Conservation (phyloP, 2,888 invertebrate species). For the Pheosia gnoma region DNA sequence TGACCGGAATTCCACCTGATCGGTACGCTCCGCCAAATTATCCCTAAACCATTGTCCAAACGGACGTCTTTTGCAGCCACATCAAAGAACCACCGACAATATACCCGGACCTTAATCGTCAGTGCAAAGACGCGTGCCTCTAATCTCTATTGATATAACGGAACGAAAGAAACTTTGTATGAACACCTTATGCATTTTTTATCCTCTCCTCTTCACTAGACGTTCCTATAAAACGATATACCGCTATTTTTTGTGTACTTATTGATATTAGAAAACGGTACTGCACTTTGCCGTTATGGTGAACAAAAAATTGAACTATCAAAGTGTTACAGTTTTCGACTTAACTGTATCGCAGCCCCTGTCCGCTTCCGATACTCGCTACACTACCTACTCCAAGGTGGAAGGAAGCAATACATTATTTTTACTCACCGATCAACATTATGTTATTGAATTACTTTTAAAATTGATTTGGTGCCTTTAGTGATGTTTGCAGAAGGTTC, state of each 20-base stretch:
- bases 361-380: slow-evolving; percentile 56
- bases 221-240: slow-evolving; percentile 75
- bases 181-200: slow-evolving; percentile 77
- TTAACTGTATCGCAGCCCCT: slow-evolving; percentile 76
- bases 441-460: slow-evolving; percentile 83
- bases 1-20: slow-evolving; percentile 70
- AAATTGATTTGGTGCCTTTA: slow-evolving; percentile 72
- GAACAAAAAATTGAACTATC: slow-evolving; percentile 58
- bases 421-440: slow-evolving; percentile 75
- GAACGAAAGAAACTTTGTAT: slow-evolving; percentile 64
- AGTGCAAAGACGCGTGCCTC: slow-evolving; percentile 75
- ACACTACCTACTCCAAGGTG: slow-evolving; percentile 69
- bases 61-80: slow-evolving; percentile 75
- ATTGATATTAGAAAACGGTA: slow-evolving; percentile 71
- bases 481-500: slow-evolving; percentile 69
- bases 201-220: slow-evolving; percentile 50
- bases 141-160: slow-evolving; percentile 83
- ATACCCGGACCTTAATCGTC: slow-evolving; percentile 54
- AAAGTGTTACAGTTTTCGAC: slow-evolving; percentile 79
- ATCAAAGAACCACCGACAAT: slow-evolving; percentile 74
- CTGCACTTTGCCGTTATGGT: slow-evolving; percentile 69
- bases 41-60: slow-evolving; percentile 61
- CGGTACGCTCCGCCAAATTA: slow-evolving; percentile 58
- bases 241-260: slow-evolving; percentile 68
- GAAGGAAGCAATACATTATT: slow-evolving; percentile 82